These are phyloP conservation scores for Xenopus tropicalis DNA, from an alignment of 2,113 vertebrate genomes.

Conservation along the genomic window DNA sequence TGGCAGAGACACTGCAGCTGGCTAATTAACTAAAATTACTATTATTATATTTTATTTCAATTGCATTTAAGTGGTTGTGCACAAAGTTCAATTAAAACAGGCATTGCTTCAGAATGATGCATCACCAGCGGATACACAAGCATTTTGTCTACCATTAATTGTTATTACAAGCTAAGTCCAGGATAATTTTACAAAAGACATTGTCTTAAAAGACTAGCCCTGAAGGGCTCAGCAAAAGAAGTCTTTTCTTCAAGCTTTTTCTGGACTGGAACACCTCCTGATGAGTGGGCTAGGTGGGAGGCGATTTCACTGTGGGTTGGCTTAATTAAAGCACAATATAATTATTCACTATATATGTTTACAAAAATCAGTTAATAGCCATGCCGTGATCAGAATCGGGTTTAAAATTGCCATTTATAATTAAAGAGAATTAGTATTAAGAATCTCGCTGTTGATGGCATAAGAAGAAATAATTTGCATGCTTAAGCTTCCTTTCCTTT, in stretches of 20 bases:
- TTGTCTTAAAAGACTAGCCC: constrained; percentile 29
- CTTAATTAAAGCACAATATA: constrained; percentile 38
- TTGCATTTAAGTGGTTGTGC: constrained; percentile 39
- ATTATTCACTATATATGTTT: constrained; percentile 36
- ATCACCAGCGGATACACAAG: background rate
- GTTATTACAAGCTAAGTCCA: background rate
- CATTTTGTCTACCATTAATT: background rate
- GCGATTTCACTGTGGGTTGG: constrained; percentile 13
- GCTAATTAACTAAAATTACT: constrained; percentile 41
- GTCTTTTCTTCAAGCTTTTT: constrained; percentile 6
- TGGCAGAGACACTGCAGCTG: constrained; percentile 16
- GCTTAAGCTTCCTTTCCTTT: too few species aligned
- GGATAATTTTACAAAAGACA: constrained; percentile 9
- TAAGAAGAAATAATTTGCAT: too few species aligned
- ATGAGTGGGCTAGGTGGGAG: constrained; percentile 37
- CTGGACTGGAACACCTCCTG: constrained; percentile 20
- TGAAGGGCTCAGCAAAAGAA: constrained; percentile 9
- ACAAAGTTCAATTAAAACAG: constrained; percentile 33
- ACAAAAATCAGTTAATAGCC: constrained; percentile 21
- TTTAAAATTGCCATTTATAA: background rate
- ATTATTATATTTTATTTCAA: constrained; percentile 37
- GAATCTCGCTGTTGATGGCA: background rate
- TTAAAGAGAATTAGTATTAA: background rate
- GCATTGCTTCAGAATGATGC: background rate
- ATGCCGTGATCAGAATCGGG: constrained; percentile 12